Conservation (phyloP, 2,888 invertebrate species). For the Ophion ventricosus region DNA sequence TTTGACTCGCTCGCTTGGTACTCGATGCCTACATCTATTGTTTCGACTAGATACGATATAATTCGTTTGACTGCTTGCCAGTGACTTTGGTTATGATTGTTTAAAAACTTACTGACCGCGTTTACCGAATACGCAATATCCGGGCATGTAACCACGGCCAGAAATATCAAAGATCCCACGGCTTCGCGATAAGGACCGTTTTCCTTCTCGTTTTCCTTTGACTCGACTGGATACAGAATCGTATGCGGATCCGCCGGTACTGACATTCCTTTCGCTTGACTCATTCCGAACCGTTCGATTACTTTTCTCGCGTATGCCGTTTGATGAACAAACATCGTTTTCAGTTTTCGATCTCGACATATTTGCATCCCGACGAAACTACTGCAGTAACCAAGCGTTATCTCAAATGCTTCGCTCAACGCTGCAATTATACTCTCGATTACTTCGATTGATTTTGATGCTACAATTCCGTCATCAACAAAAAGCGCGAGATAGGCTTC, state of each 20-base stretch:
- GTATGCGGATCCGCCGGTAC: not conserved
- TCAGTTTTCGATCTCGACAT: too few species aligned
- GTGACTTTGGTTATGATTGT: slow-evolving; percentile 31
- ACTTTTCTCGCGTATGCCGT: too few species aligned
- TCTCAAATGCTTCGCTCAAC: not conserved
- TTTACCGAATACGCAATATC: slow-evolving; percentile 56
- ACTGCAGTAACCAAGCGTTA: slow-evolving; percentile 1
- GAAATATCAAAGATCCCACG: slow-evolving; percentile 43
- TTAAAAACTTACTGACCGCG: slow-evolving; percentile 48
- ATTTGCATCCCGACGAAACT: too few species aligned
- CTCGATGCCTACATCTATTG: slow-evolving; percentile 53
- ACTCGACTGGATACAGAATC: not conserved
- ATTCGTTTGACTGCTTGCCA: slow-evolving; percentile 49
- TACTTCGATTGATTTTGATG: not conserved
- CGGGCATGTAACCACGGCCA: slow-evolving; percentile 53
- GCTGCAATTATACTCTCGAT: not conserved
- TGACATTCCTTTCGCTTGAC: not conserved
- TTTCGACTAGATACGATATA: slow-evolving; percentile 52
- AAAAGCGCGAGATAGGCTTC: slow-evolving; percentile 15
- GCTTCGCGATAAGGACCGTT: slow-evolving; percentile 35
- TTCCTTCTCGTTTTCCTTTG: not conserved
- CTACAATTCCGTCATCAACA: slow-evolving; percentile 6
- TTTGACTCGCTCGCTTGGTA: slow-evolving; percentile 18
- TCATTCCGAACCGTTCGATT: too few species aligned
- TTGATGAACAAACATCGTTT: too few species aligned